A percentile compares a stretch with the other conserved stretches of the same genome.
These are phyloP conservation scores for Drosophila nr. perissopoda DNA, from an alignment of 2,888 invertebrate genomes.

Conservation along the genomic window DNA sequence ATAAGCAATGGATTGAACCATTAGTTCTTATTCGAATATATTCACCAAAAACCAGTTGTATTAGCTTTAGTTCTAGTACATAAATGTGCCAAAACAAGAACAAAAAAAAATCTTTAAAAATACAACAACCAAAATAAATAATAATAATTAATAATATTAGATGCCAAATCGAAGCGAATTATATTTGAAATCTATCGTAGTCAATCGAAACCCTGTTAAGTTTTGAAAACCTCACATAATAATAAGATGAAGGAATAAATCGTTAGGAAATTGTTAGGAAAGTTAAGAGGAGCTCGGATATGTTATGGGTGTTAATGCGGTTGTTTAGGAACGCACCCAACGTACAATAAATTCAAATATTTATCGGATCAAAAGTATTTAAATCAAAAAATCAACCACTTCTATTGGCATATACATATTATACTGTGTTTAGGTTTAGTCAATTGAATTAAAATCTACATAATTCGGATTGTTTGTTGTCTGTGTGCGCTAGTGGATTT, in stretches of 20 bases:
- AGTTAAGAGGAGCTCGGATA: conserved; percentile 27
- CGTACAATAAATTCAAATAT: conserved; percentile 71
- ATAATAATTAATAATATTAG: conserved; percentile 27
- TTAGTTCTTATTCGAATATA: conserved; percentile 28
- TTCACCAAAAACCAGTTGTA: conserved; percentile 53
- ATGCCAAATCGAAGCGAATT: conserved; percentile 29
- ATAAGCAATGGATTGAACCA: conserved; percentile 27
- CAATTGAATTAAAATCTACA: conserved; percentile 38
- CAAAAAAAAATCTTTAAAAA: conserved; percentile 10
- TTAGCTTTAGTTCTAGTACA: conserved; percentile 66
- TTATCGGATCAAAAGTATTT: conserved; percentile 65
- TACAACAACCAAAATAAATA: neutral
- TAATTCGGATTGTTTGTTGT: conserved; percentile 28
- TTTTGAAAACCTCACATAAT: conserved; percentile 47
- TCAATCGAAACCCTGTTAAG: conserved; percentile 63
- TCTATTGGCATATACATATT: conserved; percentile 24
- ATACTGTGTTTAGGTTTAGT: conserved; percentile 44
- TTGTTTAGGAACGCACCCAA: conserved; percentile 18
- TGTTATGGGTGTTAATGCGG: conserved; percentile 27
- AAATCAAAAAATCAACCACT: conserved; percentile 61
- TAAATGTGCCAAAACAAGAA: conserved; percentile 69
- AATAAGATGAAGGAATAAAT: conserved; percentile 18
- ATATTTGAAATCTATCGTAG: conserved; percentile 34
- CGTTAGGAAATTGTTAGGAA: conserved; percentile 61
- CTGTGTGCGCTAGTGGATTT: conserved; percentile 25